phyloP scores from a whole-genome alignment of 1,140 invertebrate genomes.

The Tetragnatha versicolor region DNA sequence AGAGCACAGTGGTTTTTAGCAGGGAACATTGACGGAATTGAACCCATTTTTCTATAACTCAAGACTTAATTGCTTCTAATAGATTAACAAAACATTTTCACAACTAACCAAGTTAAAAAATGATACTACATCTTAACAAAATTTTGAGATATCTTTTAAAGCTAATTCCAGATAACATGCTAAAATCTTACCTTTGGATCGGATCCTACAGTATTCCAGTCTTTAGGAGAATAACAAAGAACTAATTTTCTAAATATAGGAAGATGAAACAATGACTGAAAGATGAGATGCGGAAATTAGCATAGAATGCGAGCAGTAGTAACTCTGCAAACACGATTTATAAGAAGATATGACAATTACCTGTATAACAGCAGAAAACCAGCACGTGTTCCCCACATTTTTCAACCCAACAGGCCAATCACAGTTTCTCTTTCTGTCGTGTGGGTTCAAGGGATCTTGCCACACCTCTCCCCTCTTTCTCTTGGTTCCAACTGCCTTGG shows the following conservation, averaged over 20 bases:
- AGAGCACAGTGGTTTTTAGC: no score
- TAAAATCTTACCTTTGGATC: constrained; percentile 25
- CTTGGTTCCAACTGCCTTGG: constrained; percentile 63
- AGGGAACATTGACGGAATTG: no score
- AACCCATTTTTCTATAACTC: no score
- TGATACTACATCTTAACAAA: no score
- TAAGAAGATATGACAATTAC: constrained; percentile 53
- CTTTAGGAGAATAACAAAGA: constrained; percentile 63
- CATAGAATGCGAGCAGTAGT: neutral
- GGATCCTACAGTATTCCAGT: constrained; percentile 29
- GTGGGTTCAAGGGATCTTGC: constrained; percentile 67
- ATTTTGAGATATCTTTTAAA: no score
- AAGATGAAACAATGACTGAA: constrained; percentile 66
- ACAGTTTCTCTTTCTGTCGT: constrained; percentile 64
- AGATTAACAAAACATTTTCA: no score
- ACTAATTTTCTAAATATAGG: constrained; percentile 65
- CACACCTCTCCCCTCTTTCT: constrained; percentile 64
- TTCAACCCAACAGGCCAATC: constrained; percentile 67
- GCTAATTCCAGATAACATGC: no score
- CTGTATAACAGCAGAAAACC: constrained; percentile 70
- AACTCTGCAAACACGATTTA: neutral
- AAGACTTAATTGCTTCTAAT: no score
- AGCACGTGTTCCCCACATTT: constrained; percentile 70
- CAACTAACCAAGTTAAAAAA: no score
- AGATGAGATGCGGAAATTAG: neutral